A percentile compares a stretch with the other conserved stretches of the same genome.
These are phyloP conservation scores for Frankliniella fusca DNA, from an alignment of 2,888 invertebrate species.

Conservation along the genomic window DNA sequence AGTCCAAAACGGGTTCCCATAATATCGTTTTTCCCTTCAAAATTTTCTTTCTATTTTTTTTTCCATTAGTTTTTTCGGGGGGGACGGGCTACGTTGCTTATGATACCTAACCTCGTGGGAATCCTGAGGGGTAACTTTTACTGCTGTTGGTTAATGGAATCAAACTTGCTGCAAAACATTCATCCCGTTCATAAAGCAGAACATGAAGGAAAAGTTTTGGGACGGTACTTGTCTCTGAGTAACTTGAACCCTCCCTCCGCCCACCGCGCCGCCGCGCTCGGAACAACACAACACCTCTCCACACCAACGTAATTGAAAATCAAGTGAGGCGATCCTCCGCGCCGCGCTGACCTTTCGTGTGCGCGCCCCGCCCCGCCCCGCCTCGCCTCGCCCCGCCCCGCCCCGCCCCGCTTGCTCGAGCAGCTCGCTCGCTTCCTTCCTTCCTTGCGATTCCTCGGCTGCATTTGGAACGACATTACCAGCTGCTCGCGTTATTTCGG, in stretches of 20 bases:
- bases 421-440: conserved; percentile 4
- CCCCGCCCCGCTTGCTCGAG: neutral
- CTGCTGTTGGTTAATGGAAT: neutral
- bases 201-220: too few relatives aligned
- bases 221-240: neutral
- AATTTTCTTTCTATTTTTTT: too few relatives aligned
- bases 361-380: neutral
- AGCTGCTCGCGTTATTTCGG: too few relatives aligned
- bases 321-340: conserved; percentile 4
- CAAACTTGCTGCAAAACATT: neutral
- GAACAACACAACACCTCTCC: too few relatives aligned
- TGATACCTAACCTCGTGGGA: too few relatives aligned
- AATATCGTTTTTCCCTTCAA: too few relatives aligned
- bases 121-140: too few relatives aligned
- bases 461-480: neutral
- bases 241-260: neutral
- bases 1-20: too few relatives aligned
- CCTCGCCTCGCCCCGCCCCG: neutral
- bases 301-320: conserved; percentile 20
- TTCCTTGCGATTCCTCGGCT: neutral
- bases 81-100: too few relatives aligned
- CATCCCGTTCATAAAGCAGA: neutral
- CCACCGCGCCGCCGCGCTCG: too few relatives aligned
- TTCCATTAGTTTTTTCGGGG: too few relatives aligned
- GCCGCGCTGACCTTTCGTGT: conserved; percentile 10